A percentile compares a stretch with the other conserved stretches of the same genome.
phyloP scores from a whole-genome alignment of 2,888 invertebrate species.

The Baronia brevicornis region DNA sequence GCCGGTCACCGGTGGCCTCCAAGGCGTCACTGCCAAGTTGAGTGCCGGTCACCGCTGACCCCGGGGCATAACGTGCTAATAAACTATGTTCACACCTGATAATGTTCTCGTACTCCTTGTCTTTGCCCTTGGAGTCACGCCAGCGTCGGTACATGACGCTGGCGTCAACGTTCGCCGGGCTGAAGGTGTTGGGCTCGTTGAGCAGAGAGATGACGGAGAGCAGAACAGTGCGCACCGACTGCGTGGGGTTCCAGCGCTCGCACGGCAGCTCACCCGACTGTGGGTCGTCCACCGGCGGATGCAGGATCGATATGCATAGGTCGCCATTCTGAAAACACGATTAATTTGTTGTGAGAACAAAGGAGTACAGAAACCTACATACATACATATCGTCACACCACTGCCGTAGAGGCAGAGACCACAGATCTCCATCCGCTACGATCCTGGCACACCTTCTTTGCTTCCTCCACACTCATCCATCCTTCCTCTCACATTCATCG shows the following conservation, averaged over 20 bases:
- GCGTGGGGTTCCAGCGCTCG: conserved; percentile 99
- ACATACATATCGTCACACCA: no score
- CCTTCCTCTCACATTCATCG: no score
- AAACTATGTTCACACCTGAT: no score
- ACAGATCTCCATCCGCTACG: no score
- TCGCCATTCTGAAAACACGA: conserved; percentile 90
- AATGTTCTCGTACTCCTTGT: conserved; percentile 99
- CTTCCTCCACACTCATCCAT: no score
- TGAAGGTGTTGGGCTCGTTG: conserved; percentile 99
- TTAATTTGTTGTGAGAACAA: conserved; percentile 1
- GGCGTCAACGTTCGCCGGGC: conserved; percentile 99
- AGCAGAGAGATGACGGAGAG: conserved; percentile 98
- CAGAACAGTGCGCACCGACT: conserved; percentile 98
- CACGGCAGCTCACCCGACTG: conserved; percentile 99
- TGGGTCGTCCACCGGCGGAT: conserved; percentile 99
- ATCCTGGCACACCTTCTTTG: no score
- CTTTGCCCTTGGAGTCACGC: conserved; percentile 98
- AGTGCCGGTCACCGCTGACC: no score
- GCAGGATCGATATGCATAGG: conserved; percentile 98
- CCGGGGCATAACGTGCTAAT: no score
- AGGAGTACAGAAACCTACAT: no score
- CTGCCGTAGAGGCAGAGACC: no score
- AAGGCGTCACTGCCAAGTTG: no score
- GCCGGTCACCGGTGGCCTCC: no score
- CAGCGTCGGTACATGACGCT: conserved; percentile 99